Evolutionary conservation across 2,797 vertebrate species (phyloP), one percentile per base, ranked within the genome.

Genomic region (Oceanodroma leucorhoa): DNA sequence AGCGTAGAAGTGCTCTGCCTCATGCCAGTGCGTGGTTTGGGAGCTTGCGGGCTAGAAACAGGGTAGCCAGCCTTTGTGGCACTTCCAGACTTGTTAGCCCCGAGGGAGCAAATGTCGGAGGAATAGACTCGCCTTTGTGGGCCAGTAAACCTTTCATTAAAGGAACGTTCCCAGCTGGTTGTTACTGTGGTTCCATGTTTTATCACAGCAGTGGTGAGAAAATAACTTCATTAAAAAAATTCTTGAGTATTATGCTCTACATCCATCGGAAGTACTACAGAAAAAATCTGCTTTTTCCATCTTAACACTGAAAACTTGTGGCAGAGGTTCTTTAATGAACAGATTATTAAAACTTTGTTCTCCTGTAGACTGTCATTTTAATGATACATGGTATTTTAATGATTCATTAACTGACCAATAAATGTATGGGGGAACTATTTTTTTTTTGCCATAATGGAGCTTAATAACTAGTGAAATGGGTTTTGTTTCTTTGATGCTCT

Each of bases 21-120:
- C 1, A 0, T 83, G 53, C 53, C 43, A 46, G 1, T 21, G 32
- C 0, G 0, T 0, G 1, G 7, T 41, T 13, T 26, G 3, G 26
- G 16, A 3, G 4, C 20, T 64, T 92, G 19, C 40, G 61, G 62
- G 16, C 38, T 83, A 46, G 43, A 50, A 89, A 8, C 0, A 1
- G 76, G 14, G 17, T 86, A 76, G 15, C 14, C 7, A 26, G n/a
- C 51, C 21, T 88, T 32, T 70, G 40, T 32, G 38, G 40, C 18
- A 15, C 48, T 79, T 76, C n/a, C 36, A 69, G 70, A 40, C 23
- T 36, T 36, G 36, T 36, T 36, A 36, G 36, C 36, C 36, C 36
- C 36, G 36, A 36, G 36, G 36, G 36, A 36, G 36, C 36, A 36
- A 36, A 36, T 36, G 7, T 36, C 36, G 36, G 36, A 36, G 36